phyloP scores from a whole-genome alignment of 2,888 invertebrate genomes.

The Himalopsyche japonica region DNA sequence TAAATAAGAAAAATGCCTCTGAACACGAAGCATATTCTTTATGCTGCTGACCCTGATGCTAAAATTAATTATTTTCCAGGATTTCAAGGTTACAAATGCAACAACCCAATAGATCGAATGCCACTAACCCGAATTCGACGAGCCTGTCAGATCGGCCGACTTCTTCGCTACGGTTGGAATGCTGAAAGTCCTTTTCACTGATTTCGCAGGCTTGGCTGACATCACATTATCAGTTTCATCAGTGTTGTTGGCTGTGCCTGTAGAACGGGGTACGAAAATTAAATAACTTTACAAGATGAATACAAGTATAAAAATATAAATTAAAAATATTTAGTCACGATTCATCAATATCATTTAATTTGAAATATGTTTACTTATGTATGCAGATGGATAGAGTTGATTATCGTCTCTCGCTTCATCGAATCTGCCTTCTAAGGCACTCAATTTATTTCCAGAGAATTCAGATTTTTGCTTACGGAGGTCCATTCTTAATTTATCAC shows the following conservation, averaged over 20 bases:
- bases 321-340: no score
- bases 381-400: constrained; percentile 75
- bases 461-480: constrained; percentile 75
- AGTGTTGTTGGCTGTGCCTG: constrained; percentile 35
- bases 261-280: not conserved
- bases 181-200: constrained; percentile 51
- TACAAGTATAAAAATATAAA: no score
- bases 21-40: no score
- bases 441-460: constrained; percentile 73
- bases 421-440: constrained; percentile 77
- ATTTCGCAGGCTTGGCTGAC: constrained; percentile 30
- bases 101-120: not conserved
- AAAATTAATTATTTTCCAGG: not conserved
- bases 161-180: constrained; percentile 50
- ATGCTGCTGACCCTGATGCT: no score
- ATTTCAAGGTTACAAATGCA: not conserved
- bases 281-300: not conserved
- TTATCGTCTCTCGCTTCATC: constrained; percentile 73
- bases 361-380: not conserved
- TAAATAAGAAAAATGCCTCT: no score
- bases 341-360: not conserved
- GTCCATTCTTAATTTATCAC: constrained; percentile 81
- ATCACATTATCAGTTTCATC: constrained; percentile 39
- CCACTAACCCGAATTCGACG: constrained; percentile 46
- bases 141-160: not conserved